These are phyloP conservation scores for Parnassius orleans DNA, from an alignment of 2,888 invertebrate genomes.

Conservation along the genomic window DNA sequence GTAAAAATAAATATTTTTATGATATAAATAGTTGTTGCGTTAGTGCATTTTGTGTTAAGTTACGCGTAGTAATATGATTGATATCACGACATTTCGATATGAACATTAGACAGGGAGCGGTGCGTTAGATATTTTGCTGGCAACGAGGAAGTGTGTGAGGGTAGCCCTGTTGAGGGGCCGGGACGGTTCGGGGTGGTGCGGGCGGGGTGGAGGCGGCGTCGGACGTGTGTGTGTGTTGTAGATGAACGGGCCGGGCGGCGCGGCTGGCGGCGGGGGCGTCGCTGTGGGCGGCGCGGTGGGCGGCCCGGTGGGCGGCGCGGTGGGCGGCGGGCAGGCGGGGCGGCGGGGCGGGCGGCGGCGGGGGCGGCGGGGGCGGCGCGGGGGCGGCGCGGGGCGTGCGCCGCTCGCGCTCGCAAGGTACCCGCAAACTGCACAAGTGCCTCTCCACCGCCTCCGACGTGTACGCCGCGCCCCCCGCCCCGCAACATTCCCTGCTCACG, in stretches of 20 bases:
- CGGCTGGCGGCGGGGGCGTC: conserved; percentile 39
- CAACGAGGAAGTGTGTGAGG: conserved; percentile 12
- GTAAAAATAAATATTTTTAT: no score
- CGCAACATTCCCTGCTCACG: conserved; percentile 86
- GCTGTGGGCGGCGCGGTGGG: conserved; percentile 78
- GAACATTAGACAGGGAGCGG: not conserved
- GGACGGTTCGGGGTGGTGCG: conserved; percentile 29
- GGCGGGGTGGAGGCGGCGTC: conserved; percentile 31
- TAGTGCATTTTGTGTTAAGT: no score
- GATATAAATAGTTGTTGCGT: no score
- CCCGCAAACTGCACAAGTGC: conserved; percentile 96
- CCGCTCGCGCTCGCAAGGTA: conserved; percentile 92
- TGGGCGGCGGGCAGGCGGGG: conserved; percentile 42
- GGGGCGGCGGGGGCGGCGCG: conserved; percentile 74
- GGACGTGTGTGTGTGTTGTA: conserved; percentile 63
- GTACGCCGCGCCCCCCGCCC: conserved; percentile 83
- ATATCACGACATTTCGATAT: no score
- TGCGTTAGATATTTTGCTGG: not conserved
- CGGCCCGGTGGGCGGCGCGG: conserved; percentile 50
- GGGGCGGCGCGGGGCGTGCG: conserved; percentile 51
- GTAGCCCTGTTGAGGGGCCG: conserved; percentile 26
- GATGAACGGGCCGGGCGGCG: conserved; percentile 77
- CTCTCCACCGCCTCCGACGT: conserved; percentile 93
- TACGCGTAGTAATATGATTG: no score
- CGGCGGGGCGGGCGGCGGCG: conserved; percentile 39